phyloP scores from a whole-genome alignment of 1,140 invertebrate species.

The Drosophila carrolli region DNA sequence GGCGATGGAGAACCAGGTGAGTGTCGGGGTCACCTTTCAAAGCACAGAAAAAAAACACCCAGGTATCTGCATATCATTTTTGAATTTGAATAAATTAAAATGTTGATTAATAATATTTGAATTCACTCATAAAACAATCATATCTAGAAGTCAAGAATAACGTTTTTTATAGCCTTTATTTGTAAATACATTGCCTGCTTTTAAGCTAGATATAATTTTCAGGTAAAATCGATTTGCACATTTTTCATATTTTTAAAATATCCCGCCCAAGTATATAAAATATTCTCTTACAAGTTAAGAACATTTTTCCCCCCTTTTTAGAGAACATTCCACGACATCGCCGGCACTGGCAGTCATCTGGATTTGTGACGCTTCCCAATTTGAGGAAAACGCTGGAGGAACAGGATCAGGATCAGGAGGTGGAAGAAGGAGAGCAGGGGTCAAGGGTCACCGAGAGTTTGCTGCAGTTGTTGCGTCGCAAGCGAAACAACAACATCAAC shows the following conservation, averaged over 20 bases:
- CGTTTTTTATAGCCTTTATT: too few relatives aligned
- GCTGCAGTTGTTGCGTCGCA: slow-evolving; percentile 56
- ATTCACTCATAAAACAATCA: neutral
- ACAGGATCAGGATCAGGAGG: slow-evolving; percentile 4
- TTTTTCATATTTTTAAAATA: too few relatives aligned
- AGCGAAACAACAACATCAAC: slow-evolving; percentile 28
- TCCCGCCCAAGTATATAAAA: too few relatives aligned
- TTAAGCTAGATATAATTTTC: too few relatives aligned
- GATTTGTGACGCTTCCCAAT: slow-evolving; percentile 41
- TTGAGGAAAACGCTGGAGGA: slow-evolving; percentile 48
- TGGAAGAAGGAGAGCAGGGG: neutral
- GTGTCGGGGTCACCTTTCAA: slow-evolving; percentile 2
- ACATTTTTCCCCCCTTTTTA: slow-evolving; percentile 1
- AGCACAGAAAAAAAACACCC: neutral
- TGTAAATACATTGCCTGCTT: too few relatives aligned
- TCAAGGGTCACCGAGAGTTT: slow-evolving; percentile 49
- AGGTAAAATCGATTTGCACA: too few relatives aligned
- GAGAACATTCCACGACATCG: slow-evolving; percentile 66
- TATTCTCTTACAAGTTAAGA: neutral
- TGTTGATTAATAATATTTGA: too few relatives aligned
- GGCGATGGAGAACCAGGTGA: slow-evolving; percentile 64
- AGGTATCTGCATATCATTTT: neutral
- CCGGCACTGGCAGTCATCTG: slow-evolving; percentile 34
- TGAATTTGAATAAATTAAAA: neutral
- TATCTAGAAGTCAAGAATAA: too few relatives aligned